Conservation (phyloP, 2,797 vertebrate species). For the Smutsia gigantea region DNA sequence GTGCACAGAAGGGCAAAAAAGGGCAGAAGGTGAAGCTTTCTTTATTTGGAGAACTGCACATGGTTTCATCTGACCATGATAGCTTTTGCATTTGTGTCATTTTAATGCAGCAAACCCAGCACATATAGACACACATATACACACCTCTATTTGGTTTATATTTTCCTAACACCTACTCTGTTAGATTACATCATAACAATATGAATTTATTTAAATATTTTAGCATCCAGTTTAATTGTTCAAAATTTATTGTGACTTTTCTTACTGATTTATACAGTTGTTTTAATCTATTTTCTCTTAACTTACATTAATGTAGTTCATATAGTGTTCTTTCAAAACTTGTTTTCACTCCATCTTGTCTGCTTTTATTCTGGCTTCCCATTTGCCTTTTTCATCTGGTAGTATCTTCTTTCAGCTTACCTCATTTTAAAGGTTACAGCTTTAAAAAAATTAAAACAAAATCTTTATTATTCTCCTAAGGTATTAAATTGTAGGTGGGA, state of each 20-base stretch:
- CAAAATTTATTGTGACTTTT: not conserved
- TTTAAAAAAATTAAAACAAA: not conserved
- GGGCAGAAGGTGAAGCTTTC: not conserved
- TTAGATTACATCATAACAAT: not conserved
- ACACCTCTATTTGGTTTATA: not conserved
- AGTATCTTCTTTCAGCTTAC: not conserved
- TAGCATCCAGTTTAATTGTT: not conserved
- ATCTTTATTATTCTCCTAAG: not conserved
- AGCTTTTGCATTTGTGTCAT: not conserved
- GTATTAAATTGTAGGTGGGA: not conserved
- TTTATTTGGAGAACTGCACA: not conserved
- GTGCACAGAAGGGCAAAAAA: not conserved
- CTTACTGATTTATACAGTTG: not conserved
- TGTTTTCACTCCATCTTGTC: not conserved
- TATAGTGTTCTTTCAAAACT: not conserved
- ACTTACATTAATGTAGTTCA: not conserved
- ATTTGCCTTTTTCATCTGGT: not conserved
- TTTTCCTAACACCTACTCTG: not conserved
- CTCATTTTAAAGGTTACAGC: not conserved
- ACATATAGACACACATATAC: not conserved
- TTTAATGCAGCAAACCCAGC: not conserved
- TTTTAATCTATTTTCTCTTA: not conserved
- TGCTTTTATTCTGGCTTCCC: not conserved
- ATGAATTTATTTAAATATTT: not conserved
- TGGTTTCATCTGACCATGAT: not conserved